phyloP scores from a whole-genome alignment of 2,113 vertebrate genomes.

The Cyanocitta stelleri region DNA sequence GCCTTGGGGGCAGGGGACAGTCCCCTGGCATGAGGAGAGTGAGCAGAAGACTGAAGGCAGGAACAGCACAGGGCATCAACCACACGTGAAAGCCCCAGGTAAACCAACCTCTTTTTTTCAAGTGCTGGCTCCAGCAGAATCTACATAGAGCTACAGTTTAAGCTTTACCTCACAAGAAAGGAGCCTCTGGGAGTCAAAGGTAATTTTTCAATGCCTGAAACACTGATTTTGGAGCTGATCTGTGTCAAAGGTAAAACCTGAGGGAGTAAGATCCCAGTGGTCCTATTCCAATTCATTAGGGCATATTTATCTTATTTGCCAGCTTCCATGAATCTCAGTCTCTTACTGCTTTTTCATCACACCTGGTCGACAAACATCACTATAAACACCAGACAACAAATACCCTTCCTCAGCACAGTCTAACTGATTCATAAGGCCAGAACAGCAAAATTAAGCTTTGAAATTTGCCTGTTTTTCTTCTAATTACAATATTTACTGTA shows the following conservation, averaged over 20 bases:
- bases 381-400: neutral
- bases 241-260: neutral
- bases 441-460: neutral
- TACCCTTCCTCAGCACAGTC: neutral
- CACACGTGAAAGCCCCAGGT: neutral
- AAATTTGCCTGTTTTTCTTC: neutral
- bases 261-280: neutral
- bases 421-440: neutral
- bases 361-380: neutral
- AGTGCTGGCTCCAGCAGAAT: neutral
- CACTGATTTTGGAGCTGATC: neutral
- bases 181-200: neutral
- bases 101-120: neutral
- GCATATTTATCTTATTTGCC: neutral
- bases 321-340: neutral
- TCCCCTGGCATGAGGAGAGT: neutral
- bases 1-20: neutral
- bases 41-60: neutral
- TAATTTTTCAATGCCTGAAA: neutral
- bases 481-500: neutral
- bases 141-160: fast-evolving
- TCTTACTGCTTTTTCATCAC: neutral
- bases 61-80: neutral
- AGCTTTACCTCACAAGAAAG: neutral
- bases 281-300: neutral